phyloP scores from a whole-genome alignment of 2,113 vertebrate genomes.

The Siniperca chuatsi region DNA sequence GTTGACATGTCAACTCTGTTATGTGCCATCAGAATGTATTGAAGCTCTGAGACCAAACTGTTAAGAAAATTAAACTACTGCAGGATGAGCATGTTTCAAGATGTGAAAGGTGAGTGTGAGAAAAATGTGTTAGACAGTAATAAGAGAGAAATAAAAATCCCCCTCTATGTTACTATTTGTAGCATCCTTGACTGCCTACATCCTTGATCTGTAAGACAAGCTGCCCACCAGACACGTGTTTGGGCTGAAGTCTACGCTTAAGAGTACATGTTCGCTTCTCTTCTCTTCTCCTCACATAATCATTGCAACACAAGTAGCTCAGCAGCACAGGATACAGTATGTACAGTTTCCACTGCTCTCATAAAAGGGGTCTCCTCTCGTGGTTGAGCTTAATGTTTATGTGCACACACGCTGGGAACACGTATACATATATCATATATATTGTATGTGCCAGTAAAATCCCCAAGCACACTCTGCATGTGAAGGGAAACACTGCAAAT shows the following conservation, averaged over 20 bases:
- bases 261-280: conserved; percentile 34
- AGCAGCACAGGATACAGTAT: conserved; percentile 30
- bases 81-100: not conserved
- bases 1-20: conserved; percentile 75
- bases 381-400: conserved; percentile 1
- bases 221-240: conserved; percentile 66
- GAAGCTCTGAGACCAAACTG: conserved; percentile 17
- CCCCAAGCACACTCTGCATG: not conserved
- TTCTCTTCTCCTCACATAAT: conserved; percentile 19
- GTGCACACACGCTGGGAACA: not conserved
- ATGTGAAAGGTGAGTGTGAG: conserved; percentile 21
- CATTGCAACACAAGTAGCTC: conserved; percentile 3
- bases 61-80: not conserved
- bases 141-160: conserved; percentile 66
- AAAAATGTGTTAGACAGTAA: conserved; percentile 47
- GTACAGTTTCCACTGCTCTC: conserved; percentile 42
- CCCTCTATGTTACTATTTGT: conserved; percentile 74
- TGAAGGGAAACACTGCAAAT: conserved; percentile 22
- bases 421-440: not conserved
- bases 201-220: conserved; percentile 57
- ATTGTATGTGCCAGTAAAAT: not conserved
- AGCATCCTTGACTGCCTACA: conserved; percentile 61
- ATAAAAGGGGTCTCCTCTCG: conserved; percentile 55
- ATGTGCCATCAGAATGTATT: conserved; percentile 41
- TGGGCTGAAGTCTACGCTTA: conserved; percentile 32